phyloP scores from a whole-genome alignment of 1,140 invertebrate genomes.

The Stegodyphus mimosarum region DNA sequence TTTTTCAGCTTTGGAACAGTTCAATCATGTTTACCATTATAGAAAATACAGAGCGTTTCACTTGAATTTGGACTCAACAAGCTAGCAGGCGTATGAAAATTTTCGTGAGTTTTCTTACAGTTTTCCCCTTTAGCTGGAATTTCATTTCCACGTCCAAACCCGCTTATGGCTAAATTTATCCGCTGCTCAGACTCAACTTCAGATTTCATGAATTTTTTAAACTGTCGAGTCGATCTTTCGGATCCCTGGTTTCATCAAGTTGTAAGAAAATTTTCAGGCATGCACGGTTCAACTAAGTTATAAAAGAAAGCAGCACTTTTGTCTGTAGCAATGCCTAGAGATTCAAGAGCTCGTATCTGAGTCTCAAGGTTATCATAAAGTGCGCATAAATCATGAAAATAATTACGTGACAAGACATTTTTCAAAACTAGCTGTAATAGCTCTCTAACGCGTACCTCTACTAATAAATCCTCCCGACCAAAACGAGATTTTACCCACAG shows the following conservation, averaged over 20 bases:
- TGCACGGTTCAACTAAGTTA: constrained; percentile 65
- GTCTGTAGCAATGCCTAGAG: constrained; percentile 64
- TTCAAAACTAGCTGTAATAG: constrained; percentile 24
- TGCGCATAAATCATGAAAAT: background rate
- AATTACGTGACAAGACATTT: background rate
- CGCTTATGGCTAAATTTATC: background rate
- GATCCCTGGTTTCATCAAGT: constrained; percentile 38
- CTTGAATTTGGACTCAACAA: background rate
- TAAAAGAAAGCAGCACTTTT: constrained; percentile 65
- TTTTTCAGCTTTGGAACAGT: background rate
- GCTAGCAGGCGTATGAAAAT: background rate
- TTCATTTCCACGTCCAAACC: background rate
- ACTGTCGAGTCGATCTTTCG: constrained; percentile 12
- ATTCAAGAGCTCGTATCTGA: constrained; percentile 65
- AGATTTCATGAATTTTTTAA: constrained; percentile 13
- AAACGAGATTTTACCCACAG: constrained; percentile 49
- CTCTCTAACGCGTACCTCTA: constrained; percentile 62
- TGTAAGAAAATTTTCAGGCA: constrained; percentile 65
- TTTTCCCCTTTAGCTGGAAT: background rate
- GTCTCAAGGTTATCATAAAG: constrained; percentile 64
- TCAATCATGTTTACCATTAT: constrained; percentile 10
- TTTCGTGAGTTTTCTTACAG: background rate
- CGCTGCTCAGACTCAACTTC: constrained; percentile 2
- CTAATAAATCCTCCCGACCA: constrained; percentile 46
- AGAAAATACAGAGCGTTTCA: constrained; percentile 9